These are phyloP conservation scores for Arrhamphus sclerolepis DNA, from an alignment of 2,797 vertebrate species.

Conservation along the genomic window DNA sequence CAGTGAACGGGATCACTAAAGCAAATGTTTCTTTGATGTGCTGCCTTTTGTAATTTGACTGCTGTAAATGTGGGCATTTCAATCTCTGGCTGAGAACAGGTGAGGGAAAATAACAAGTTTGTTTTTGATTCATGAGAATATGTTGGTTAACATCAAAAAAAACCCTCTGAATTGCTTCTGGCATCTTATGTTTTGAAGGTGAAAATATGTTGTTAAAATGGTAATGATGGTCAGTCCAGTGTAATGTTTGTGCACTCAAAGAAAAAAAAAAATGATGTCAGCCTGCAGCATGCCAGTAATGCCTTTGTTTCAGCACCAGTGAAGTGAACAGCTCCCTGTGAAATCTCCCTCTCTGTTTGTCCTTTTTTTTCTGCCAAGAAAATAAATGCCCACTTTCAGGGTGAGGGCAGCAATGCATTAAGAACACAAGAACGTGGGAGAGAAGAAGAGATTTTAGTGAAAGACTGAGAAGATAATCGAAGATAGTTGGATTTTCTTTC, in stretches of 20 bases:
- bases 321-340: slow-evolving; percentile 46
- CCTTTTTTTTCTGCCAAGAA: slow-evolving; percentile 10
- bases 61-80: slow-evolving; percentile 19
- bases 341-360: slow-evolving; percentile 4
- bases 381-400: slow-evolving; percentile 48
- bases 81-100: slow-evolving; percentile 24
- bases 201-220: slow-evolving; percentile 34
- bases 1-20: slow-evolving; percentile 5
- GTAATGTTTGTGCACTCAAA: slow-evolving; percentile 34
- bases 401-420: slow-evolving; percentile 49
- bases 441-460: slow-evolving; percentile 13
- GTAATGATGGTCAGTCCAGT: slow-evolving; percentile 40
- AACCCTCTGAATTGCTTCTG: slow-evolving; percentile 28
- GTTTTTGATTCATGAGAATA: slow-evolving; percentile 29
- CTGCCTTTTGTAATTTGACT: slow-evolving; percentile 39
- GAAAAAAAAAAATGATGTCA: slow-evolving; percentile 23
- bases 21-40: slow-evolving; percentile 38
- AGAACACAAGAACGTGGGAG: slow-evolving; percentile 21
- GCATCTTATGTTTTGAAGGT: slow-evolving; percentile 48
- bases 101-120: slow-evolving; percentile 19
- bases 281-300: slow-evolving; percentile 41
- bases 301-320: slow-evolving; percentile 52
- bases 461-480: slow-evolving; percentile 26
- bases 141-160: slow-evolving; percentile 23
- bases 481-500: slow-evolving; percentile 37